Evolutionary conservation across 2,888 invertebrate genomes (phyloP), one percentile per base, ranked within the genome.

Genomic region (Dendrolimus pini): DNA sequence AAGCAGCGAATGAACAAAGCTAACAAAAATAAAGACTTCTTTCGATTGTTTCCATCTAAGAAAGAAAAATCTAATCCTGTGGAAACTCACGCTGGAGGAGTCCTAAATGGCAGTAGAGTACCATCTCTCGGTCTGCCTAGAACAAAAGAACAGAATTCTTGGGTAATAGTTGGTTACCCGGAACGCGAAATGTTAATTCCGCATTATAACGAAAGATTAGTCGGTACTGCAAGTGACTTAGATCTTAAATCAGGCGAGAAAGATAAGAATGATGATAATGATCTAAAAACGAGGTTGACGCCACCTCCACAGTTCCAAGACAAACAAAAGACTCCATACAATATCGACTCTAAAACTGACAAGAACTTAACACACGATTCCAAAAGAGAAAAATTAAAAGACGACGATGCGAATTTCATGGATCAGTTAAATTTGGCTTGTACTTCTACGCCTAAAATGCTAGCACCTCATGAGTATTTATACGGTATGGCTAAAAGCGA

Each of bases 261-360:
- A 60, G 53, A 62, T 41, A 74, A 76, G 8, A 74, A 80, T 30
- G 77, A 79, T 30, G 62, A 71, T 9, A 69, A 69, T 57, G 71
- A 73, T 54, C 62, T 77, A 70, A 79, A 81, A 61, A 77, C 72
- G 56, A 71, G 80, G 60, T 70, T 90, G 0, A 89, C 90, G 42
- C 91, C 91, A 56, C 91, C 91, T 7, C 88, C 78, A 9, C 83
- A 91, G 61, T 91, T 91, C 61, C 89, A 90, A 79, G 91, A 91
- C 58, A 85, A 81, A 66, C 77, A 82, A 52, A 83, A 83, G 60
- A 77, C 69, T 54, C 80, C 86, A 8, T 82, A 86, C 55, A 79
- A 83, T 58, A 72, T 79, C 54, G 75, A 82, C 62, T 77, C 78
- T 10, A 86, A 85, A 70, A 79, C 72, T 18, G 77, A 82, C 62